Evolutionary conservation across 2,797 vertebrate genomes (phyloP).

Genomic region (Spheniscus humboldti): DNA sequence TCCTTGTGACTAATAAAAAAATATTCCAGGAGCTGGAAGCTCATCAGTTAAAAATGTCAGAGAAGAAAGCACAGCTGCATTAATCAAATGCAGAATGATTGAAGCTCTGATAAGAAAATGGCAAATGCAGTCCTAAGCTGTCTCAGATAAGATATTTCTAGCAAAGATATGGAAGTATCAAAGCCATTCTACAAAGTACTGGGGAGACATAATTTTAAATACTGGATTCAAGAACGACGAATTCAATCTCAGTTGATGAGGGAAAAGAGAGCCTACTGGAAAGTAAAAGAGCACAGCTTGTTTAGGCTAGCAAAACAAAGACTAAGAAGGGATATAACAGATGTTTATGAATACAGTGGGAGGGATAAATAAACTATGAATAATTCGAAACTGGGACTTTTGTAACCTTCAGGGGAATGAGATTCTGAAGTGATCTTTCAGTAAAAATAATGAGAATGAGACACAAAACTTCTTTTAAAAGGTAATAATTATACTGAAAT

Average conservation of each 20-base stretch:
- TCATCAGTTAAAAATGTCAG: not conserved
- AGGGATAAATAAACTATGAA: not conserved
- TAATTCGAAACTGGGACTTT: not conserved
- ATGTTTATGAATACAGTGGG: not conserved
- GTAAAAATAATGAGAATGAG: not conserved
- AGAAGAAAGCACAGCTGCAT: not conserved
- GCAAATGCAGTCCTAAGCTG: not conserved
- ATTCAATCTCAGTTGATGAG: not conserved
- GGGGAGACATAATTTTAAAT: not conserved
- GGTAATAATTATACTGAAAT: not conserved
- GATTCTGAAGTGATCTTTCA: not conserved
- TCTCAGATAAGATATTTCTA: not conserved
- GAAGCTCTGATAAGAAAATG: not conserved
- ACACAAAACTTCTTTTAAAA: not conserved
- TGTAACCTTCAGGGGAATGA: not conserved
- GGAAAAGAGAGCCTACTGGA: not conserved
- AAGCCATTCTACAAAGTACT: not conserved
- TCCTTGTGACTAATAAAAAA: not conserved
- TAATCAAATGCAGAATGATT: not conserved
- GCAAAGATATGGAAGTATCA: not conserved
- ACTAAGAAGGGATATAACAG: not conserved
- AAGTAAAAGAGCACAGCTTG: not conserved
- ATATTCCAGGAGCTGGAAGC: not conserved
- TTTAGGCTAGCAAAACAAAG: not conserved
- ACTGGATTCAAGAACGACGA: not conserved